A percentile compares a stretch with the other conserved stretches of the same genome.
phyloP scores from a whole-genome alignment of 2,888 invertebrate species.

The Ernsta delagoae region DNA sequence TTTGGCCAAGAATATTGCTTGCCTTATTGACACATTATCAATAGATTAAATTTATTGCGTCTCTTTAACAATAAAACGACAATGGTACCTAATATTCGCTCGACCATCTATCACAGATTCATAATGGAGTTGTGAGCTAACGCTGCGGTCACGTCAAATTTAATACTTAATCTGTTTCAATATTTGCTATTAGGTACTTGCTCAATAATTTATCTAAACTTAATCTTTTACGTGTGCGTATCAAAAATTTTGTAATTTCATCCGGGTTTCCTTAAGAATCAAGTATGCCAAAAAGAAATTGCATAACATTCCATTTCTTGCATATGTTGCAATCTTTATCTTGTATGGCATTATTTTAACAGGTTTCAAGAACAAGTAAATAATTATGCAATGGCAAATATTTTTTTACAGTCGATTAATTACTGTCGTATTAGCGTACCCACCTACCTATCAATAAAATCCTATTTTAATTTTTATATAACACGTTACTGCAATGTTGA shows the following conservation, averaged over 20 bases:
- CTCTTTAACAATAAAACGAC: too few relatives aligned
- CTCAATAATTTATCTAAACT: constrained; percentile 45
- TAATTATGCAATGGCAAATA: constrained; percentile 12
- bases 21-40: too few relatives aligned
- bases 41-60: too few relatives aligned
- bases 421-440: too few relatives aligned
- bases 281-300: constrained; percentile 9
- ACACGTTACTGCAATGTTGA: too few relatives aligned
- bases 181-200: constrained; percentile 28
- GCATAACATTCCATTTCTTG: constrained; percentile 14
- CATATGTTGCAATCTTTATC: constrained; percentile 39
- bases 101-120: background rate
- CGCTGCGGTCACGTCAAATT: constrained; percentile 39
- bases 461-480: too few relatives aligned
- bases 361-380: constrained; percentile 33
- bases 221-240: constrained; percentile 59
- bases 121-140: constrained; percentile 6
- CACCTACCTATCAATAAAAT: too few relatives aligned
- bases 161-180: constrained; percentile 9
- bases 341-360: constrained; percentile 39
- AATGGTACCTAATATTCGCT: background rate
- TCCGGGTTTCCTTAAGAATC: background rate
- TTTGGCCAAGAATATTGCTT: too few relatives aligned
- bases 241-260: constrained; percentile 24
- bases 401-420: constrained; percentile 2